phyloP scores from a whole-genome alignment of 2,797 vertebrate genomes.

The Girardinus metallicus region DNA sequence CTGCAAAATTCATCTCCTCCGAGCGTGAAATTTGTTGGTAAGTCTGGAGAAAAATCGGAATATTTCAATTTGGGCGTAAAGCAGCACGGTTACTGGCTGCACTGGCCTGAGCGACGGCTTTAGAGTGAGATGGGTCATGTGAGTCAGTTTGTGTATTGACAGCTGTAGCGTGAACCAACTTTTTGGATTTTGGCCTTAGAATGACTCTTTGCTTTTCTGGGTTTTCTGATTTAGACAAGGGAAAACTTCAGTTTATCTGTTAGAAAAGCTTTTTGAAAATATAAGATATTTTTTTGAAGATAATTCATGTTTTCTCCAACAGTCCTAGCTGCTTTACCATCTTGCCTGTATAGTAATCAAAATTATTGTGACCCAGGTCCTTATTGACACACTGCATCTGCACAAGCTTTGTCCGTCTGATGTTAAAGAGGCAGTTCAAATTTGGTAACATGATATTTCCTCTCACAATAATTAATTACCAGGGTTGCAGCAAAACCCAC shows the following conservation, averaged over 20 bases:
- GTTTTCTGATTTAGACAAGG: not conserved
- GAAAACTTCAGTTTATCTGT: not conserved
- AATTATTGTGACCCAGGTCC: not conserved
- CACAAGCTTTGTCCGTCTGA: not conserved
- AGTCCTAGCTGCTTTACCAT: not conserved
- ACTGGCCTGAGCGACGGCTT: slow-evolving; percentile 67
- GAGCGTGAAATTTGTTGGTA: slow-evolving; percentile 3
- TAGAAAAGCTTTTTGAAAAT: not conserved
- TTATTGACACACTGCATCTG: not conserved
- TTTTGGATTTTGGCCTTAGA: not conserved
- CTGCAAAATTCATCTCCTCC: slow-evolving; percentile 13
- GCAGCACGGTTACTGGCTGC: slow-evolving; percentile 58
- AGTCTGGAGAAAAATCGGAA: slow-evolving; percentile 6
- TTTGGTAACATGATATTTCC: not conserved
- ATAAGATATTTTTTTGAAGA: not conserved
- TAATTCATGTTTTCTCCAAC: not conserved
- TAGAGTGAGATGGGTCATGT: slow-evolving; percentile 67
- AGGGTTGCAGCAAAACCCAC: not conserved
- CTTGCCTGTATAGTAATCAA: not conserved
- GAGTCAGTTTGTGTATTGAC: slow-evolving; percentile 63
- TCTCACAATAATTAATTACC: not conserved
- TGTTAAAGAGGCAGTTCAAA: not conserved
- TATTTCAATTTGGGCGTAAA: slow-evolving; percentile 22
- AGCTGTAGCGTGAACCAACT: slow-evolving; percentile 11
- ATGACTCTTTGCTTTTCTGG: not conserved